A percentile compares a stretch with the other conserved stretches of the same genome.
Evolutionary conservation across 2,797 vertebrate species (phyloP).

Genomic region (Meriones psammophilus): DNA sequence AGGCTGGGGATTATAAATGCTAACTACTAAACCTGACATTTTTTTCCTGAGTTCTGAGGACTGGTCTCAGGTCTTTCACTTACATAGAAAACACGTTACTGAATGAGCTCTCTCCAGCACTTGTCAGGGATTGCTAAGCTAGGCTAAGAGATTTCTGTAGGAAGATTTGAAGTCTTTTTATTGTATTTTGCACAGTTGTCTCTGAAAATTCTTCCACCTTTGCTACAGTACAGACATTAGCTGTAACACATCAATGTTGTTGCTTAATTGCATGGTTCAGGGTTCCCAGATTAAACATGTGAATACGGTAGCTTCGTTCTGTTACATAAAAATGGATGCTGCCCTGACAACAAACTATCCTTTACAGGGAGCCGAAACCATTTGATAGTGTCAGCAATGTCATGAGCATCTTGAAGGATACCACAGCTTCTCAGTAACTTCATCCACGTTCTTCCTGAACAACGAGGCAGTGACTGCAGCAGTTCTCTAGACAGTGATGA

Average conservation of each 20-base stretch:
- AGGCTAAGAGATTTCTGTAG: neutral
- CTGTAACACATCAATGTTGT: neutral
- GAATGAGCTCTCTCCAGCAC: neutral
- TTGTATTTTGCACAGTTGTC: neutral
- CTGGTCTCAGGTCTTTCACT: neutral
- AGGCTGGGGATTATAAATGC: neutral
- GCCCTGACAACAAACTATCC: neutral
- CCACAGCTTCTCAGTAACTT: neutral
- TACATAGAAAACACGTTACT: neutral
- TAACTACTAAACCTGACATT: neutral
- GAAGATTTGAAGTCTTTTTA: neutral
- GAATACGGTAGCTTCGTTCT: neutral
- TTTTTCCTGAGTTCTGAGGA: neutral
- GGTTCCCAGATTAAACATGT: slow-evolving; percentile 24
- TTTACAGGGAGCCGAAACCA: neutral
- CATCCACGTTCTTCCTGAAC: neutral
- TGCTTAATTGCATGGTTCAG: neutral
- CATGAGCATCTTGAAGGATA: neutral
- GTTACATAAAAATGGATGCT: neutral
- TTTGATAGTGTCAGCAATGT: neutral
- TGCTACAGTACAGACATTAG: neutral
- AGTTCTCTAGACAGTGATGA: neutral
- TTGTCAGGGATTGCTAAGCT: neutral
- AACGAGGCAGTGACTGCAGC: neutral
- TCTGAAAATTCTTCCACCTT: neutral